Base-by-base conservation (phyloP, 2,888 invertebrate species). In the Helicoverpa assulta region DNA sequence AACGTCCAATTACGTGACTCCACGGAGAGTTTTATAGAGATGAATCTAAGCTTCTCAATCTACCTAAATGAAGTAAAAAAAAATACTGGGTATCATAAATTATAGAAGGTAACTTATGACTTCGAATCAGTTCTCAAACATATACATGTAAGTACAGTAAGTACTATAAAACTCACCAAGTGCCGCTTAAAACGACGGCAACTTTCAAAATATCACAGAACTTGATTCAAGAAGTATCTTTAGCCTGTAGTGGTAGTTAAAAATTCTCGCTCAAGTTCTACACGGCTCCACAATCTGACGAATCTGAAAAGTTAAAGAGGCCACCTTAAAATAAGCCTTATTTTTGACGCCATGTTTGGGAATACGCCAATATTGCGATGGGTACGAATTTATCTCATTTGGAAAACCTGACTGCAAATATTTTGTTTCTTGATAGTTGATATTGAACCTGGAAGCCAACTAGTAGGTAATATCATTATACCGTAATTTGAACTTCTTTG, bases 201-300 rank as follows among this genome's bases (percentile, higher is more conserved):
- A 83, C 73, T 86, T 81, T 71, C 7, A 14, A 69, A 73, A 78
- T 79, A 76, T 81, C 71, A 70, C 61, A 62, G 83, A 88, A 85
- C 82, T 86, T 85, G 74, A 85, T 86, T 85, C 73, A 58, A 74
- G 70, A 10, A 53, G 50, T 54, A 40, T 74, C 77, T 73, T 58
- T 62, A 70, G 80, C 60, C 78, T 75, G 74, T 62, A 66, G 61
- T 29, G 21, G 74, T 86, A 84, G 83, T 88, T 89, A 86, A 86
- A 86, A 85, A 89, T 86, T 89, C 86, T 80, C 68, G 78, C 78
- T 71, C 55, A 67, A 70, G 62, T 62, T 67, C 59, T 10, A 37
- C 67, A 56, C 73, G 75, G 80, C 63, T 80, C 79, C 73, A 84
- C 76, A 82, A 84, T 82, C 85, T 83, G 71, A 88, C 85, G 78